phyloP scores from a whole-genome alignment of 2,888 invertebrate genomes.

The Scrobipalpa costella region DNA sequence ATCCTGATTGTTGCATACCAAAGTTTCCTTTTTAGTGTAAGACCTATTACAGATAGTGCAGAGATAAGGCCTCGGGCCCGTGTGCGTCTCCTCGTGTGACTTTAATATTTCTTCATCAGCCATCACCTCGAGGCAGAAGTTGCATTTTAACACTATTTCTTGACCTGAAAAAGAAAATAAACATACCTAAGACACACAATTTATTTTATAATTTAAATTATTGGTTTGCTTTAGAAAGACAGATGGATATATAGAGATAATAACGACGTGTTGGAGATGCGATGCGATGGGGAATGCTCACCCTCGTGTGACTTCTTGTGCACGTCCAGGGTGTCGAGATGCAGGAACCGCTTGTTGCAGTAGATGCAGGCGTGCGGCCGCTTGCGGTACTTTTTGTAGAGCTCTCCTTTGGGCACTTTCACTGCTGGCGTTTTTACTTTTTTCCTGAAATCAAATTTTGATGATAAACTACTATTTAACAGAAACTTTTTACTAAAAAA shows the following conservation, averaged over 20 bases:
- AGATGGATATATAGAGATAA: no score
- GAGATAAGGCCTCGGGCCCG: slow-evolving; percentile 59
- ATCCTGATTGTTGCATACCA: slow-evolving; percentile 48
- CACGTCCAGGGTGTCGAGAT: slow-evolving; percentile 61
- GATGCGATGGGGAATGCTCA: neutral
- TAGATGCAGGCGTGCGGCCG: slow-evolving; percentile 64
- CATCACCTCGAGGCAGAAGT: slow-evolving; percentile 56
- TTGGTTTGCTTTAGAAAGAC: no score
- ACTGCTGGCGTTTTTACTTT: slow-evolving; percentile 14
- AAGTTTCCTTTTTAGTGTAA: slow-evolving; percentile 64
- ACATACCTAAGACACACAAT: neutral
- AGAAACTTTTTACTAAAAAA: no score
- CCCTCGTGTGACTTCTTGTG: slow-evolving; percentile 61
- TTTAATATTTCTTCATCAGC: slow-evolving; percentile 39
- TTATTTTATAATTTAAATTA: neutral
- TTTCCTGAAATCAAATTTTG: slow-evolving; percentile 1
- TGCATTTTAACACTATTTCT: slow-evolving; percentile 49
- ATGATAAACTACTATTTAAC: neutral
- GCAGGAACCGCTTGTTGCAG: slow-evolving; percentile 67
- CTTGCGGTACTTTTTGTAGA: slow-evolving; percentile 49
- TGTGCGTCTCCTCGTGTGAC: slow-evolving; percentile 56
- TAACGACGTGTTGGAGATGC: no score
- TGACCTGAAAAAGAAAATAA: slow-evolving; percentile 39
- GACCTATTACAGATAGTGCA: slow-evolving; percentile 62
- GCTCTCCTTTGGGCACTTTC: neutral